These are phyloP conservation scores for Arctocebus calabarensis DNA, from an alignment of 2,797 vertebrate species.

Conservation along the genomic window DNA sequence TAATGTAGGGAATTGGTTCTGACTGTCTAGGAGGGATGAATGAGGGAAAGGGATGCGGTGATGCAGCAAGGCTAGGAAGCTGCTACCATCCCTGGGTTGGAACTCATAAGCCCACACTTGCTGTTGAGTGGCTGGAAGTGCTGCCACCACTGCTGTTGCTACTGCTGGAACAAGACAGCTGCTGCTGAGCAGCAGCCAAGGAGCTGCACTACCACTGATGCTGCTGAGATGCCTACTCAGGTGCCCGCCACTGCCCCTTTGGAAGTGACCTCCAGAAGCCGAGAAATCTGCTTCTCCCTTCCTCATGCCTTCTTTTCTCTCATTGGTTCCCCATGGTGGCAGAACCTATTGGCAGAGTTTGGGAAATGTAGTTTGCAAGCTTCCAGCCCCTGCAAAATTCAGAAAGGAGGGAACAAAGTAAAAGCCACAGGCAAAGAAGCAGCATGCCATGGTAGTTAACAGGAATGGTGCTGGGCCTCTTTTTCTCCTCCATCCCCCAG, in stretches of 20 bases:
- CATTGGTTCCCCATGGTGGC: neutral
- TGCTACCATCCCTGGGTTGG: neutral
- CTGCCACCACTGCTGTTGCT: neutral
- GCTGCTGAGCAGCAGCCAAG: neutral
- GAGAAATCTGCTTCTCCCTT: neutral
- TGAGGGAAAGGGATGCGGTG: neutral
- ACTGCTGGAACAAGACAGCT: neutral
- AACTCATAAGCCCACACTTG: neutral
- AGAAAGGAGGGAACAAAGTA: neutral
- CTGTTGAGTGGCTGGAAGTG: neutral
- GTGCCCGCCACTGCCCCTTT: neutral
- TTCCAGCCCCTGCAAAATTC: neutral
- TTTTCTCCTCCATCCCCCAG: too few species aligned
- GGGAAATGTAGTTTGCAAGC: neutral
- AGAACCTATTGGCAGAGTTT: neutral
- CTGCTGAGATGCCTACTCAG: neutral
- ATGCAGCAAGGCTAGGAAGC: neutral
- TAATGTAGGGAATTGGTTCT: neutral
- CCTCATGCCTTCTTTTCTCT: neutral
- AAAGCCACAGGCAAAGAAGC: neutral
- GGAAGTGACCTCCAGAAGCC: neutral
- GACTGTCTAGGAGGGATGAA: neutral
- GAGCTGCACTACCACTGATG: fast-evolving
- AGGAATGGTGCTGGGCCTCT: neutral
- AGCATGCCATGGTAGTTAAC: neutral